phyloP scores from a whole-genome alignment of 2,113 vertebrate species.

The Podiceps cristatus region DNA sequence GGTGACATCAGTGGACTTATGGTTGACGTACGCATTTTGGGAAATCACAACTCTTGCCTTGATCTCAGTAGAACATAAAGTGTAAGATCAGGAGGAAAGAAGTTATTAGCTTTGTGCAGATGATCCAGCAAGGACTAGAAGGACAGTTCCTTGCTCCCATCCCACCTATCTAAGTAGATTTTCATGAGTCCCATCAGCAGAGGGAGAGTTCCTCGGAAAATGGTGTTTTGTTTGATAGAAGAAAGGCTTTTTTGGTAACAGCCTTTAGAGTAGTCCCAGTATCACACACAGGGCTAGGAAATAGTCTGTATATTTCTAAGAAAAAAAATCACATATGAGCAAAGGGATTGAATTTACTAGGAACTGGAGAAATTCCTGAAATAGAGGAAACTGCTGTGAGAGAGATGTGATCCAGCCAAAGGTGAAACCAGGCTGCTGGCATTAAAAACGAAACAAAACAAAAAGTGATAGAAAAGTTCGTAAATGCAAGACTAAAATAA shows the following conservation, averaged over 20 bases:
- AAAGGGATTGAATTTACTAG: not conserved
- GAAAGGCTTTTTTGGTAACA: not conserved
- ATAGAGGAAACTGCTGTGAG: not conserved
- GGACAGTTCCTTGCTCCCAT: not conserved
- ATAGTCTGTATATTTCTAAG: not conserved
- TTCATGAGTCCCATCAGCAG: not conserved
- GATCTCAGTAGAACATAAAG: not conserved
- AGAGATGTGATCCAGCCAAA: not conserved
- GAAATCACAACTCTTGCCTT: not conserved
- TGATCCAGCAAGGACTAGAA: not conserved
- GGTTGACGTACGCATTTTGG: not conserved
- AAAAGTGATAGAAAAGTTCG: not conserved
- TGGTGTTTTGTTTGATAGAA: not conserved
- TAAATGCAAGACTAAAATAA: not conserved
- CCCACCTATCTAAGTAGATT: not conserved
- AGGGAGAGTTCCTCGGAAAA: not conserved
- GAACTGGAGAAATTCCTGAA: not conserved
- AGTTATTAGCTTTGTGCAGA: not conserved
- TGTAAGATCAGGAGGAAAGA: not conserved
- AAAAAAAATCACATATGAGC: not conserved
- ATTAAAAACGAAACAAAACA: not conserved
- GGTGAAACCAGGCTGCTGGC: not conserved
- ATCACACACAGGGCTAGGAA: not conserved
- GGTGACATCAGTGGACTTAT: not conserved
- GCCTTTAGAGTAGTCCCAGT: not conserved